Evolutionary conservation across 2,797 vertebrate species (phyloP).

Genomic region (Lateolabrax maculatus): DNA sequence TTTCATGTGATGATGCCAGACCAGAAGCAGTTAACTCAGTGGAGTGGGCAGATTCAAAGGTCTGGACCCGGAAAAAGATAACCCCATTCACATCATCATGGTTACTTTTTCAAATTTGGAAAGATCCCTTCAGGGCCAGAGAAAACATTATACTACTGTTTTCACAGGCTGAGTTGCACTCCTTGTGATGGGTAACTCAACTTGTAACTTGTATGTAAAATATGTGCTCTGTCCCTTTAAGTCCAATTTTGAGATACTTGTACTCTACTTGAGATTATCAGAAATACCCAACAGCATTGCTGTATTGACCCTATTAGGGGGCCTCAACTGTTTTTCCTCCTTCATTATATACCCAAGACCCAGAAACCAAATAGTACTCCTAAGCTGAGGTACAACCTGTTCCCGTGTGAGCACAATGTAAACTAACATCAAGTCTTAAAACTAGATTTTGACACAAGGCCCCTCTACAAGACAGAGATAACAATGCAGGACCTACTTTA

Average conservation of each 20-base stretch:
- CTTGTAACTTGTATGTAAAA: not conserved
- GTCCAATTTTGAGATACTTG: not conserved
- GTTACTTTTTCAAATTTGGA: not conserved
- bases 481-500: not conserved
- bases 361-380: not conserved
- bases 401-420: not conserved
- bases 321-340: not conserved
- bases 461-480: not conserved
- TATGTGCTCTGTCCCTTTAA: not conserved
- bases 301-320: too few relatives aligned
- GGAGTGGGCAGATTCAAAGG: too few relatives aligned
- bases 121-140: not conserved
- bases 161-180: not conserved
- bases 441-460: too few relatives aligned
- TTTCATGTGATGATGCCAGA: too few relatives aligned
- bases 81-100: not conserved
- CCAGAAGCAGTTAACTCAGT: too few relatives aligned
- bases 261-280: too few relatives aligned
- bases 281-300: not conserved
- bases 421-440: not conserved
- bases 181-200: not conserved
- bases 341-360: not conserved
- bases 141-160: not conserved
- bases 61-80: too few relatives aligned
- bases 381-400: not conserved